These are phyloP conservation scores for Ectropis crepuscularia DNA, from an alignment of 2,888 invertebrate species.

Conservation along the genomic window DNA sequence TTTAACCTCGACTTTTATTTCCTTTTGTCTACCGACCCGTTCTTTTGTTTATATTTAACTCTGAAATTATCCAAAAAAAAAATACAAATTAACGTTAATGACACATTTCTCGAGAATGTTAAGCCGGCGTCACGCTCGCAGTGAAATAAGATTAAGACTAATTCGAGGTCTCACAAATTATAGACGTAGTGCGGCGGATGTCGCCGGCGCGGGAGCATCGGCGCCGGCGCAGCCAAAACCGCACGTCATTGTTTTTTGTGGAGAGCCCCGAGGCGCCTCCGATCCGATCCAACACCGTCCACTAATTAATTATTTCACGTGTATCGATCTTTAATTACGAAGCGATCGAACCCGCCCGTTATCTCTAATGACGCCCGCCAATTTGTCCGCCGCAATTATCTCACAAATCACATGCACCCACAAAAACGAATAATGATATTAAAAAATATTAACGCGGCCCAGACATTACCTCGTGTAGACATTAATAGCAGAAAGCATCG, in stretches of 20 bases:
- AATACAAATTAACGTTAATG: constrained; percentile 80
- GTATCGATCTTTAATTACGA: constrained; percentile 84
- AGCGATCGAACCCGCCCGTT: constrained; percentile 73
- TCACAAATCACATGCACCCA: constrained; percentile 72
- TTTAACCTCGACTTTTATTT: constrained; percentile 49
- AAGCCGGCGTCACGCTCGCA: constrained; percentile 78
- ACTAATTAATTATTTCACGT: constrained; percentile 84
- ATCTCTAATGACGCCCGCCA: constrained; percentile 79
- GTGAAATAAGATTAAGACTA: constrained; percentile 79
- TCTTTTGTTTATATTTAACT: constrained; percentile 54
- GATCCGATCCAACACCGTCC: constrained; percentile 68
- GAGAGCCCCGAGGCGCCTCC: constrained; percentile 70
- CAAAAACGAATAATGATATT: constrained; percentile 78
- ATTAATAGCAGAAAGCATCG: constrained; percentile 82
- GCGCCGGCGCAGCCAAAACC: constrained; percentile 78
- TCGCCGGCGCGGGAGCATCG: constrained; percentile 70
- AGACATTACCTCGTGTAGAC: constrained; percentile 73
- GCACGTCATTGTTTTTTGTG: constrained; percentile 85
- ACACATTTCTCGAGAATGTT: constrained; percentile 75
- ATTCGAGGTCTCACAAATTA: constrained; percentile 83
- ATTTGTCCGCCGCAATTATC: constrained; percentile 83
- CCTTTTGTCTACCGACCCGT: constrained; percentile 47
- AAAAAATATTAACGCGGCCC: constrained; percentile 78
- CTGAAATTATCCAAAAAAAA: constrained; percentile 62
- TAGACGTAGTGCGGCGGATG: constrained; percentile 79